Evolutionary conservation across 2,888 invertebrate genomes (phyloP).

Genomic region (Rambutsinella grinnellia): DNA sequence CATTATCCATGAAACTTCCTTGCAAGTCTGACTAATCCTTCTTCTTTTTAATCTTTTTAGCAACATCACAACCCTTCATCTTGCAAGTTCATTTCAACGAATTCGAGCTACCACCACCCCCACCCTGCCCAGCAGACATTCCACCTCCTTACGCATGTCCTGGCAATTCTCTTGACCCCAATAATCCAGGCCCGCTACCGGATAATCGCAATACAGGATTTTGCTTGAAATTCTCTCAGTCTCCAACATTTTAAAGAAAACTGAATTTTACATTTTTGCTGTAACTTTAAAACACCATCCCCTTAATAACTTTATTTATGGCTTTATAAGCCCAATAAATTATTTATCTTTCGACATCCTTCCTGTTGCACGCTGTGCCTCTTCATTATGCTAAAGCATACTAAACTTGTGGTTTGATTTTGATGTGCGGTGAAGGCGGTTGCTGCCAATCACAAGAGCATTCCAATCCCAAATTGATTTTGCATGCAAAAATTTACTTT

Average conservation of each 20-base stretch:
- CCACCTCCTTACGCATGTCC: constrained; percentile 30
- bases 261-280: too few species aligned
- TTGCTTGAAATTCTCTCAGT: constrained; percentile 55
- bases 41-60: constrained; percentile 28
- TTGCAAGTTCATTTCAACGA: constrained; percentile 61
- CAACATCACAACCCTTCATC: constrained; percentile 58
- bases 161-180: neutral
- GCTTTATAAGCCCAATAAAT: too few species aligned
- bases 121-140: neutral
- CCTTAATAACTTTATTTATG: too few species aligned
- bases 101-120: constrained; percentile 43
- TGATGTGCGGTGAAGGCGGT: too few species aligned
- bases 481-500: too few species aligned
- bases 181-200: constrained; percentile 1
- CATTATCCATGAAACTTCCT: neutral
- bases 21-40: neutral
- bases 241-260: constrained; percentile 33
- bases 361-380: too few species aligned
- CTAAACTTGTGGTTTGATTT: too few species aligned
- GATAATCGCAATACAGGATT: constrained; percentile 58
- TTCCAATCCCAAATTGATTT: too few species aligned
- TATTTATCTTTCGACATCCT: too few species aligned
- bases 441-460: too few species aligned
- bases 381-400: too few species aligned
- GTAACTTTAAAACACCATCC: too few species aligned